Evolutionary conservation across 2,888 invertebrate genomes (phyloP), one percentile per base, ranked within the genome.

Genomic region (Deilephila porcellus): DNA sequence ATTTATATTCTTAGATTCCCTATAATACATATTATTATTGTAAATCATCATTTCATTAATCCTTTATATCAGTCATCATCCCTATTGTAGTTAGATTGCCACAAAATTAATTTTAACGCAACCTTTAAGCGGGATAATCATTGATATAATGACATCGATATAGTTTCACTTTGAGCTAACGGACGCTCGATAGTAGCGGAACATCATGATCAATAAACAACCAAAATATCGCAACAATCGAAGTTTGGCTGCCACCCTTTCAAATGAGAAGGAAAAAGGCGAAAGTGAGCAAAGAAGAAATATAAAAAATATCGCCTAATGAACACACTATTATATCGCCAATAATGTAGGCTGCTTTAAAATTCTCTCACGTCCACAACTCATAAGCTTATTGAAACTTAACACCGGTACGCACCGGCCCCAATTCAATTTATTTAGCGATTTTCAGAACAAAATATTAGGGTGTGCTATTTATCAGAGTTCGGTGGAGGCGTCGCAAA

Each of bases 381-480:
- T 82, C 82, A 82, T 84, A 85, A 86, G 80, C 83, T 81, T 77
- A 83, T 82, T 83, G 82, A 84, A 86, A 86, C 82, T 83, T 83
- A 87, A 85, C 84, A 85, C 84, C 80, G 67, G 77, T 79, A 79
- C 80, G 79, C 79, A 78, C 80, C 81, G 77, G 79, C 79, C 82
- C 83, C 83, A 89, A 91, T 91, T 91, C 90, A 90, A 92, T 91
- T 90, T 92, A 88, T 90, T 90, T 88, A 87, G 85, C 88, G 87
- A 88, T 90, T 87, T 89, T 86, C 87, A 86, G 86, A 92, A 90
- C 88, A 91, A 88, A 91, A 90, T 91, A 91, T 91, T 89, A 86
- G 82, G 83, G 84, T 82, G 83, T 82, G 83, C 89, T 90, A 91
- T 92, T 91, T 91, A 91, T 92, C 91, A 91, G 86, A 82, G 87